A percentile compares a stretch with the other conserved stretches of the same genome.
Evolutionary conservation across 2,113 vertebrate species (phyloP).

Genomic region (Butorides virescens): DNA sequence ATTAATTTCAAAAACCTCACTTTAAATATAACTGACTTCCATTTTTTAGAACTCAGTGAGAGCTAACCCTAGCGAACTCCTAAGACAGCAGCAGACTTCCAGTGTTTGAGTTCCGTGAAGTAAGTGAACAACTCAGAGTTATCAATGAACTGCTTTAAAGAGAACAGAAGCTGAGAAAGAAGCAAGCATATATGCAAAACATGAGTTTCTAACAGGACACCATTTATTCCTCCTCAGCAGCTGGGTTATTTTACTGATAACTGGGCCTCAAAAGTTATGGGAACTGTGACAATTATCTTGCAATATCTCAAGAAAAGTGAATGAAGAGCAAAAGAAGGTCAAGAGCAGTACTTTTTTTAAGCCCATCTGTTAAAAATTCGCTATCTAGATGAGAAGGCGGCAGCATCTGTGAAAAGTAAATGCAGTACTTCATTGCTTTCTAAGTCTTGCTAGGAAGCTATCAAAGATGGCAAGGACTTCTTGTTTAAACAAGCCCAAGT

Average conservation of each 20-base stretch:
- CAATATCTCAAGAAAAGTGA: background rate
- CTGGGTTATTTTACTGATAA: constrained; percentile 30
- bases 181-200: background rate
- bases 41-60: background rate
- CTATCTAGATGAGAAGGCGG: background rate
- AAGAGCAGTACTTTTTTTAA: background rate
- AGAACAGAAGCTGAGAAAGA: background rate
- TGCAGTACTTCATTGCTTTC: background rate
- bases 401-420: constrained; percentile 13
- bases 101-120: background rate
- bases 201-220: background rate
- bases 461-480: background rate
- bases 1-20: background rate
- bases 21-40: background rate
- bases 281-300: constrained; percentile 36
- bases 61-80: background rate
- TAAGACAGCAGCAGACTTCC: background rate
- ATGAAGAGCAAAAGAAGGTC: constrained; percentile 14
- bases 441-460: background rate
- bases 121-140: background rate
- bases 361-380: background rate
- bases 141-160: background rate
- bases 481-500: constrained; percentile 14
- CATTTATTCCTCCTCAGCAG: constrained; percentile 22
- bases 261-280: background rate